A percentile compares a stretch with the other conserved stretches of the same genome.
phyloP scores from a whole-genome alignment of 2,888 invertebrate species.

The Pristionchus maxplancki region DNA sequence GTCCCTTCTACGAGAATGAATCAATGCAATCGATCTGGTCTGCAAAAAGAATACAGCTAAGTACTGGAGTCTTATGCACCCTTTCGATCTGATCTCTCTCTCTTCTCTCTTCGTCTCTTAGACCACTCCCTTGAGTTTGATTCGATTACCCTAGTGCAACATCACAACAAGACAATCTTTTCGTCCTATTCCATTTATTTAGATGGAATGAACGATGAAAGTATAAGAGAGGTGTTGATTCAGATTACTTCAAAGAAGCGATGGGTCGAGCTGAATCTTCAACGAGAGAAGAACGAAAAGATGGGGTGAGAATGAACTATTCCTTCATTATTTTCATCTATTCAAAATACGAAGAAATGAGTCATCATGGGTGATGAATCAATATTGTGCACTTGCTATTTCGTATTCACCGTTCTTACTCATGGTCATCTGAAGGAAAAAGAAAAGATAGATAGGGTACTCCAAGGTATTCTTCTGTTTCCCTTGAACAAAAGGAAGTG shows the following conservation, averaged over 20 bases:
- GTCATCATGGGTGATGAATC: background rate
- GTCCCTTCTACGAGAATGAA: background rate
- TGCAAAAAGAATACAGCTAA: background rate
- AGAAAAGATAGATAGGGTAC: no score
- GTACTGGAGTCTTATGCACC: background rate
- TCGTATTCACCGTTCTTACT: no score
- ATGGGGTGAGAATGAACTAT: slow-evolving; percentile 29
- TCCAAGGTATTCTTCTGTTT: no score
- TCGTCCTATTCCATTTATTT: background rate
- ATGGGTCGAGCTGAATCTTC: slow-evolving; percentile 54
- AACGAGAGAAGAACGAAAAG: slow-evolving; percentile 42
- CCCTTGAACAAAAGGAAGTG: background rate
- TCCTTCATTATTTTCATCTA: background rate
- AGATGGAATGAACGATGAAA: background rate
- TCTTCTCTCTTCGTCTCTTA: background rate
- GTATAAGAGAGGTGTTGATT: slow-evolving; percentile 46
- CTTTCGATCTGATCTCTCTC: background rate
- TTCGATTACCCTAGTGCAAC: slow-evolving; percentile 25
- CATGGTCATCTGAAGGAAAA: no score
- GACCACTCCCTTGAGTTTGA: slow-evolving; percentile 30
- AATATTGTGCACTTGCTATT: background rate
- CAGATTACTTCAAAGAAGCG: slow-evolving; percentile 69
- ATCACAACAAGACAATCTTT: slow-evolving; percentile 6
- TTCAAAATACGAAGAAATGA: slow-evolving; percentile 8
- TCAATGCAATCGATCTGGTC: background rate